A percentile compares a stretch with the other conserved stretches of the same genome.
Evolutionary conservation across 2,113 vertebrate genomes (phyloP).

Genomic region (Porphyrio hochstetteri): DNA sequence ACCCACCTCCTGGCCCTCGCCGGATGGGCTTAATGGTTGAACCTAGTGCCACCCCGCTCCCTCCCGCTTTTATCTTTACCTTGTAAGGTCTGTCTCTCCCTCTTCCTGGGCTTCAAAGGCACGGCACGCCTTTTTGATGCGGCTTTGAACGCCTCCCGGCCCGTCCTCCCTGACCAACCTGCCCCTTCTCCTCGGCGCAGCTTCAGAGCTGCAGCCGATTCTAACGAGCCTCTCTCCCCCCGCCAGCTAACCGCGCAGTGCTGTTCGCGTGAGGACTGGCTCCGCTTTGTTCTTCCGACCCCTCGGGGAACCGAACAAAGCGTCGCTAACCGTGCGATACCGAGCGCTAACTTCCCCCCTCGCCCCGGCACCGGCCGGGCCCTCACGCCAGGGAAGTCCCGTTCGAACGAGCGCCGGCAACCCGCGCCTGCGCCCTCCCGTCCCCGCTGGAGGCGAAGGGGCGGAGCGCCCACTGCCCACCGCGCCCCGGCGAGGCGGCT

Average conservation of each 20-base stretch:
- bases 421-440: conserved; percentile 14
- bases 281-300: not conserved
- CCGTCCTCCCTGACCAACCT: not conserved
- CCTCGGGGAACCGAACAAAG: rapidly evolving
- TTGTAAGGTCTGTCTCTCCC: not conserved
- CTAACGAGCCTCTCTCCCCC: no score
- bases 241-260: rapidly evolving
- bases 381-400: not conserved
- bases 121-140: not conserved
- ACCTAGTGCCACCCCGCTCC: not conserved
- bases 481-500: not conserved
- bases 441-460: not conserved
- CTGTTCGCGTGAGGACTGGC: rapidly evolving
- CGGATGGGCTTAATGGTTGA: not conserved
- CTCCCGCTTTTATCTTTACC: not conserved
- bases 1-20: no score
- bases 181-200: not conserved
- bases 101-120: not conserved
- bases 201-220: not conserved
- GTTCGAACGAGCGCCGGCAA: not conserved
- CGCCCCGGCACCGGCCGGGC: not conserved
- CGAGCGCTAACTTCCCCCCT: rapidly evolving
- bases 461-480: not conserved
- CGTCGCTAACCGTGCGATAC: rapidly evolving
- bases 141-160: not conserved